Base-by-base conservation (phyloP, 2,797 vertebrate genomes). In the Pseudochromis fuscus region DNA sequence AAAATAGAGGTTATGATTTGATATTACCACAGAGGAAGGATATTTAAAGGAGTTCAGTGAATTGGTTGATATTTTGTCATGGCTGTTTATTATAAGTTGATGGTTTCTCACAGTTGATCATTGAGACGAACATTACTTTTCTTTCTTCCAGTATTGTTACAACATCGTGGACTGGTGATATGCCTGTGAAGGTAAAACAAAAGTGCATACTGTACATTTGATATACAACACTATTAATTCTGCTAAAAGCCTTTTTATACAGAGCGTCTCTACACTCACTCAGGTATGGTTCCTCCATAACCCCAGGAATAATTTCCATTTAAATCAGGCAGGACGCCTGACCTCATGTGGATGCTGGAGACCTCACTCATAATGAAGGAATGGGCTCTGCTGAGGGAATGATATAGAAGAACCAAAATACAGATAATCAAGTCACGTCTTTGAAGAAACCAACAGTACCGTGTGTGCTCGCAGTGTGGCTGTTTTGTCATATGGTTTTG, bases 91-190 rank as follows among this genome's bases (percentile, higher is more conserved):
- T 19, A 62, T 60, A 56, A 51, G 65, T 35, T 4, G 57, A 19
- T 23, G 7, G 5, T 4, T 69, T 93, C 93, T 86, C 88, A 95
- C 91, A 95, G 71, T 55, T 96, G 92, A 67, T 96, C 93, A 55
- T 94, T 96, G 24, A 89, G 84, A 31, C 75, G 83, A 67, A 90
- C 6, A 44, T 92, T 81, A 67, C 89, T 95, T 88, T 93, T 96
- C 67, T 85, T 95, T 75, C 84, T 83, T 40, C 83, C 53, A 0
- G 79, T 92, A 45, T 92, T 46, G 48, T 92, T 66, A 62, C 79
- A 86, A 42, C 53, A 81, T 33, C 89, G 89, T 67, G 90, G 55
- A 56, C 85, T 70, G 48, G 73, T 80, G 83, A 92, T 18, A 30
- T 79, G 86, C 65, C 93, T 95, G 87, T 45, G 15, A 73, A 85